Evolutionary conservation across 2,113 vertebrate species (phyloP), one percentile per base, ranked within the genome.

Genomic region (Neodon shergylaensis): DNA sequence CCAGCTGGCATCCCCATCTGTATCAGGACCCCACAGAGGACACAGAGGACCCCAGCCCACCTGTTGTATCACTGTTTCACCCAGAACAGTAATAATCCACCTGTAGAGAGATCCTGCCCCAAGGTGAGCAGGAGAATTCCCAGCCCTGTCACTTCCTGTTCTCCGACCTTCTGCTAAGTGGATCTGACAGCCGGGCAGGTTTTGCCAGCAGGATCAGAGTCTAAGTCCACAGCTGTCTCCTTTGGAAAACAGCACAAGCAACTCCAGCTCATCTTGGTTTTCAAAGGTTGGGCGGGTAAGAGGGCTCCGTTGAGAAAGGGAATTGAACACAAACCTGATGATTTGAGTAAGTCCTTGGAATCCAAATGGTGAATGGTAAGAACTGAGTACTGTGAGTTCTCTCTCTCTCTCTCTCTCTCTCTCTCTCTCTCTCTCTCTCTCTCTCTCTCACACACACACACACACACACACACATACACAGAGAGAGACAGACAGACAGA

Each of bases 111-210:
- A 17, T 26, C 17, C 49, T 54, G 2, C 54, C 16, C n/a, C 17
- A 16, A 52, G 85, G 49, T n/a, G 44, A 91, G 77, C 52, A 24
- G 24, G 39, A 12, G 61, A 70, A 92, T 79, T 39, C 19, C 28
- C 19, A 76, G 49, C 22, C 73, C n/a, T 11, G 17, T 1, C 0
- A 0, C 2, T 96, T 74, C 58, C 83, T 68, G 63, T 44, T 95
- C 95, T 82, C 61, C n/a, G 95, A 70, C 36, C 47, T 87, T 92
- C 86, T 66, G 24, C 91, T 97, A 88, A 95, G 73, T 92, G 96
- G 93, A 96, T 94, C 91, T 95, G 96, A 94, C 42, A 93, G 66
- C 68, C 85, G 61, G 83, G 85, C 16, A 52, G n/a, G 58, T 77
- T 90, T 92, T 52, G 58, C 92, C 89, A 74, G 96, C 94, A 91